These are phyloP conservation scores for Diplodus puntazzo DNA, from an alignment of 2,797 vertebrate genomes.

Conservation along the genomic window DNA sequence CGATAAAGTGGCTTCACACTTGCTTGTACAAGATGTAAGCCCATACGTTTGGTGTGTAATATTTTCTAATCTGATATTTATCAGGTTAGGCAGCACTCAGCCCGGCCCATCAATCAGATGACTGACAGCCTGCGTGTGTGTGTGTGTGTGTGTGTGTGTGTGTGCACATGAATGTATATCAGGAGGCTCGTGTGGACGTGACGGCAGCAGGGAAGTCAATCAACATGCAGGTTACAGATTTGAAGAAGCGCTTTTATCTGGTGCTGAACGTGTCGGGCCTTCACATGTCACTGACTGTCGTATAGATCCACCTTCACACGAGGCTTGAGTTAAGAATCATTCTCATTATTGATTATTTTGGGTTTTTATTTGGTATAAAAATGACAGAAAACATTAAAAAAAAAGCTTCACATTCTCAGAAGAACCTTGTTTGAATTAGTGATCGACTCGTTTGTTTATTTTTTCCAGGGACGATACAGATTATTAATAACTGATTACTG, in stretches of 20 bases:
- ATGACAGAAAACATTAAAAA: too few species aligned
- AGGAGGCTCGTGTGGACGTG: slow-evolving; percentile 11
- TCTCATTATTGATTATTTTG: neutral
- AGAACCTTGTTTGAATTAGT: too few species aligned
- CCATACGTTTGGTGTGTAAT: slow-evolving; percentile 44
- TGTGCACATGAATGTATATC: slow-evolving; percentile 49
- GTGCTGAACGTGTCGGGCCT: neutral
- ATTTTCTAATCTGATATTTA: slow-evolving; percentile 65
- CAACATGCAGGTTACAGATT: neutral
- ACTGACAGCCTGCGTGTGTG: slow-evolving; percentile 35
- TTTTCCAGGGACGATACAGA: too few species aligned
- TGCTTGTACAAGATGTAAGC: slow-evolving; percentile 54
- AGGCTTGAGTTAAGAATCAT: neutral
- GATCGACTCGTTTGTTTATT: too few species aligned
- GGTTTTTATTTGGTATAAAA: too few species aligned
- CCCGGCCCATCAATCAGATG: slow-evolving; percentile 54
- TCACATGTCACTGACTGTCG: neutral
- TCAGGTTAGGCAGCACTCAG: slow-evolving; percentile 51
- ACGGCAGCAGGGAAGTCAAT: slow-evolving; percentile 7
- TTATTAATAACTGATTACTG: too few species aligned
- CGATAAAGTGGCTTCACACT: slow-evolving; percentile 63
- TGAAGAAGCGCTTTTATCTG: neutral
- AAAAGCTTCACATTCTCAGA: too few species aligned
- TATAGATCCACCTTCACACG: neutral
- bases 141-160: slow-evolving; percentile 25